phyloP scores from a whole-genome alignment of 2,888 invertebrate genomes.

The Magallana nippona region DNA sequence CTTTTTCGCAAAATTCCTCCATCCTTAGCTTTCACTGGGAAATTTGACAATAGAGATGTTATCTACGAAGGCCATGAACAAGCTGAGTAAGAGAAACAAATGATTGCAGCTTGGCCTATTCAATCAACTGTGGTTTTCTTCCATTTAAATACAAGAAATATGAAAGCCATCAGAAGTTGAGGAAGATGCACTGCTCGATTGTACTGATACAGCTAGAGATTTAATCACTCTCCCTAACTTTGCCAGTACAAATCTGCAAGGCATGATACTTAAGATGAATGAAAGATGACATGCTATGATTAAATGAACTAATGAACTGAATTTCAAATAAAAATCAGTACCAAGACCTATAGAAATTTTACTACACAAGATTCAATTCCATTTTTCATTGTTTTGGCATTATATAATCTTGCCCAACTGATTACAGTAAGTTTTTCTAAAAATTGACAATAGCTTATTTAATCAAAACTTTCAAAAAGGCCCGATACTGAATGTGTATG shows the following conservation, averaged over 20 bases:
- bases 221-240: slow-evolving; percentile 10
- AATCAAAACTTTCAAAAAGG: too few species aligned
- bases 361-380: not conserved
- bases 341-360: not conserved
- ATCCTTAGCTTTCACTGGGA: slow-evolving; percentile 20
- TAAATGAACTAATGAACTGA: not conserved
- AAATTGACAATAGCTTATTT: too few species aligned
- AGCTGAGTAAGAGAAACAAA: not conserved
- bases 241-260: slow-evolving; percentile 30
- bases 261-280: slow-evolving; percentile 14
- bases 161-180: slow-evolving; percentile 11
- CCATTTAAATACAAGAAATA: slow-evolving; percentile 15
- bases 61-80: slow-evolving; percentile 13
- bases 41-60: not conserved
- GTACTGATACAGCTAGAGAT: slow-evolving; percentile 29
- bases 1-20: not conserved
- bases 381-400: too few species aligned
- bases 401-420: too few species aligned
- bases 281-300: slow-evolving; percentile 22
- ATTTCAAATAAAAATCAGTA: not conserved
- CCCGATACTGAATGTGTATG: too few species aligned
- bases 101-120: not conserved
- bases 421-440: too few species aligned
- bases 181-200: slow-evolving; percentile 32
- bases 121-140: slow-evolving; percentile 11